Evolutionary conservation across 2,113 vertebrate genomes (phyloP), one percentile per base, ranked within the genome.

Genomic region (Carollia perspicillata): DNA sequence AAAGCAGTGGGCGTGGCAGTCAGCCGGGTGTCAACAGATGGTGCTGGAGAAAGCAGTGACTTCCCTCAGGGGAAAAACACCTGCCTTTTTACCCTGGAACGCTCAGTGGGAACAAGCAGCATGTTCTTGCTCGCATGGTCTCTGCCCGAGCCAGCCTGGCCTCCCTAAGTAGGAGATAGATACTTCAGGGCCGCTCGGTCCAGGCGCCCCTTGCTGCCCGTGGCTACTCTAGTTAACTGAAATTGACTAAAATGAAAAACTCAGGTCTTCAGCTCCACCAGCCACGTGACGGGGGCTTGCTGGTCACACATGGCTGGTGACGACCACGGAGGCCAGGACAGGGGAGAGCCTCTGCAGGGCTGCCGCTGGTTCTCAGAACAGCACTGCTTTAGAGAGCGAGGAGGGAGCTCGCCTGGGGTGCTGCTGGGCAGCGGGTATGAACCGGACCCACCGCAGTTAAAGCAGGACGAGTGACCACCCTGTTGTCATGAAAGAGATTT

Each of bases 271-370:
- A 2, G 30, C 8, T 11, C 63, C 49, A 33, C 8, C 3, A 69
- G 49, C 40, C 66, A 49, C 26, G 53, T 28, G 63, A n/a, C 47
- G 42, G 69, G 88, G 35, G 47, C 51, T 68, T 53, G 6, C 4
- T 0, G 58, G 66, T 83, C 17, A 35, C 33, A 14, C 1, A 22
- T 9, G 18, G 66, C 69, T 40, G 30, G 20, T 26, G 63, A 40
- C 8, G 16, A 53, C 71, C 60, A 3, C 1, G 5, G 1, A 23
- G 2, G 65, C 44, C 11, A 13, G 42, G 1, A 11, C 5, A 42
- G 53, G 51, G 37, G 0, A 13, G 47, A 51, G 10, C 12, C 10
- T 63, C 30, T 30, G 23, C 26, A 0, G 4, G 9, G 18, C 0
- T 20, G 0, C 7, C 30, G 28, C n/a, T 18, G 8, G n/a, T 6